phyloP scores from a whole-genome alignment of 2,797 vertebrate genomes.

The Sternarchorhynchus goeldii region DNA sequence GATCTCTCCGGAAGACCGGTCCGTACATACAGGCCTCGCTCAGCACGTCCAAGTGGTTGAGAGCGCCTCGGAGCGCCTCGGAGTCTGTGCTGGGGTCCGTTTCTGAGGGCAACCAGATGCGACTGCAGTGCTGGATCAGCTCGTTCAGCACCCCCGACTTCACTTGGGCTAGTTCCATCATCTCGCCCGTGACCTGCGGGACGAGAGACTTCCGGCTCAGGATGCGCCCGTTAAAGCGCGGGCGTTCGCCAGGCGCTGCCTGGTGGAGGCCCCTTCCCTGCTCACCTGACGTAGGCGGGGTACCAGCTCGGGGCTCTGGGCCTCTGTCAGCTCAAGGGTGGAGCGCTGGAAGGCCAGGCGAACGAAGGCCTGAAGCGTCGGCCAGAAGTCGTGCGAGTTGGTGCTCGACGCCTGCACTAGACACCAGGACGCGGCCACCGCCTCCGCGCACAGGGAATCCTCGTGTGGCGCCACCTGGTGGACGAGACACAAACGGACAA shows the following conservation, averaged over 20 bases:
- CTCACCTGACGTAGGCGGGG: constrained; percentile 84
- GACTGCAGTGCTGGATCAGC: constrained; percentile 86
- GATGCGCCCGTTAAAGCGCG: not conserved
- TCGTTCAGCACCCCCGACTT: constrained; percentile 89
- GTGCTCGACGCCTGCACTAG: constrained; percentile 82
- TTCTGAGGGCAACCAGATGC: constrained; percentile 77
- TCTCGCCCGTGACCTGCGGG: constrained; percentile 79
- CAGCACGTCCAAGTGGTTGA: constrained; percentile 80
- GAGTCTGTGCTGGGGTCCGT: constrained; percentile 45
- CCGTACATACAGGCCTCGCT: constrained; percentile 89
- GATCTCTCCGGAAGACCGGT: constrained; percentile 89
- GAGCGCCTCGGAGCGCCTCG: constrained; percentile 75
- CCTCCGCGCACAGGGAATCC: constrained; percentile 82
- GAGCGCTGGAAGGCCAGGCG: constrained; percentile 79
- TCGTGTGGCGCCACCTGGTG: constrained; percentile 75
- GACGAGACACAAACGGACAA: not conserved
- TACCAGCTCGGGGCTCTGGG: constrained; percentile 70
- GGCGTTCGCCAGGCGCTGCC: no score
- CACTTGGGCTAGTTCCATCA: constrained; percentile 85
- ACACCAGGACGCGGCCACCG: constrained; percentile 85
- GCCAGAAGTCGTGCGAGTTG: constrained; percentile 93
- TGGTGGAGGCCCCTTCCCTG: not conserved
- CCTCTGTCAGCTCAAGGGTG: constrained; percentile 75
- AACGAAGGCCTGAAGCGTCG: constrained; percentile 84
- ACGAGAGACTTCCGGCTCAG: constrained; percentile 35